These are phyloP conservation scores for Agelaius phoeniceus DNA, from an alignment of 2,113 vertebrate genomes.

Conservation along the genomic window DNA sequence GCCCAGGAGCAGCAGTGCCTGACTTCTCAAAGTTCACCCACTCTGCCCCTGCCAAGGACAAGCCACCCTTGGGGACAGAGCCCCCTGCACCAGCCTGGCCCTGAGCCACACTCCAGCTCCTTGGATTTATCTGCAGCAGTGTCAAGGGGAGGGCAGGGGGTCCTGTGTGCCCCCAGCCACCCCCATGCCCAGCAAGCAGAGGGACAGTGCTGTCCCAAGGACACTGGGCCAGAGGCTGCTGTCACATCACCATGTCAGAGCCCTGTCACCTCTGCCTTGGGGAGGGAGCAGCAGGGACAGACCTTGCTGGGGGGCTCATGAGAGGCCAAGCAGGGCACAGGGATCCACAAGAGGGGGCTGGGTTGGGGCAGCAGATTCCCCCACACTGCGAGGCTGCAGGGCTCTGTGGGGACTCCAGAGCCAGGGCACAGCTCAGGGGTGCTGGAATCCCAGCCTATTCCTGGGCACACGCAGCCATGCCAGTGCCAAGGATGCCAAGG, in stretches of 20 bases:
- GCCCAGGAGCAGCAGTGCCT: background rate
- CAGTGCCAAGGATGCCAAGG: background rate
- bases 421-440: background rate
- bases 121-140: background rate
- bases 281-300: background rate
- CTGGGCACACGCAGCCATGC: background rate
- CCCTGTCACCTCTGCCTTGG: background rate
- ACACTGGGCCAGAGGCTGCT: background rate
- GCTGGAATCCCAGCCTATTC: background rate
- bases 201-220: rapidly evolving
- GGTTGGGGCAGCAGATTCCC: background rate
- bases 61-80: background rate
- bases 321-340: background rate
- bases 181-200: rapidly evolving
- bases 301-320: background rate
- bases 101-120: background rate
- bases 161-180: background rate
- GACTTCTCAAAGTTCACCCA: background rate
- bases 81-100: background rate
- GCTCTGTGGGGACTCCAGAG: background rate
- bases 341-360: rapidly evolving
- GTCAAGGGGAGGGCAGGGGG: background rate
- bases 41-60: background rate
- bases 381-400: background rate
- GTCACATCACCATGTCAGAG: background rate